Percentiles rank a stretch among this genome's conserved stretches.
These are phyloP conservation scores for Caerostris extrusa DNA, from an alignment of 1,140 invertebrate genomes.

Conservation along the genomic window DNA sequence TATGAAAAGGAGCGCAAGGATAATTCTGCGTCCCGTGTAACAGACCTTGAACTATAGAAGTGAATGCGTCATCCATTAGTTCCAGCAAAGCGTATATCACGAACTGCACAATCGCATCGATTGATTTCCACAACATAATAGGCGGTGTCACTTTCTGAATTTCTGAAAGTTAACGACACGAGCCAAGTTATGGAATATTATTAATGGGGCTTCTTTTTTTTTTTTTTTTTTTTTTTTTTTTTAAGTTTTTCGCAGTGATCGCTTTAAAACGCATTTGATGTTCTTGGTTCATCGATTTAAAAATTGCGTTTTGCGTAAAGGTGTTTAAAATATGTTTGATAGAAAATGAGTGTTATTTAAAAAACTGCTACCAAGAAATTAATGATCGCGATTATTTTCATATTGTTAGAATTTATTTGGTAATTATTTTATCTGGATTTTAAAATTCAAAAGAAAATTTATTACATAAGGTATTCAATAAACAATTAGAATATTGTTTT, in stretches of 20 bases:
- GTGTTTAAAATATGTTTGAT: no score
- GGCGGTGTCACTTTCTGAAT: background rate
- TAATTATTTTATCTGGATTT: no score
- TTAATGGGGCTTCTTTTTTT: background rate
- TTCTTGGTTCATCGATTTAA: background rate
- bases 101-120: conserved; percentile 44
- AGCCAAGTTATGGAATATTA: background rate
- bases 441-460: no score
- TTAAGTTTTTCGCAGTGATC: background rate
- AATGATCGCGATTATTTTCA: no score
- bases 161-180: background rate
- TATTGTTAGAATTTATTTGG: no score
- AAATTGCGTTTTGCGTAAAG: background rate
- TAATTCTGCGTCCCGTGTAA: background rate
- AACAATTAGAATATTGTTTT: no score
- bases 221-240: no score
- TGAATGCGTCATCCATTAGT: conserved; percentile 60
- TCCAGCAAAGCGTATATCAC: background rate
- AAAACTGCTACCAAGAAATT: no score
- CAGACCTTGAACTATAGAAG: conserved; percentile 56
- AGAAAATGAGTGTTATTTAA: no score
- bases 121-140: conserved; percentile 33
- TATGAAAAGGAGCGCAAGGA: background rate
- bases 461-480: no score
- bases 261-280: background rate